These are phyloP conservation scores for Cerastis rubricosa DNA, from an alignment of 2,888 invertebrate species.

Conservation along the genomic window DNA sequence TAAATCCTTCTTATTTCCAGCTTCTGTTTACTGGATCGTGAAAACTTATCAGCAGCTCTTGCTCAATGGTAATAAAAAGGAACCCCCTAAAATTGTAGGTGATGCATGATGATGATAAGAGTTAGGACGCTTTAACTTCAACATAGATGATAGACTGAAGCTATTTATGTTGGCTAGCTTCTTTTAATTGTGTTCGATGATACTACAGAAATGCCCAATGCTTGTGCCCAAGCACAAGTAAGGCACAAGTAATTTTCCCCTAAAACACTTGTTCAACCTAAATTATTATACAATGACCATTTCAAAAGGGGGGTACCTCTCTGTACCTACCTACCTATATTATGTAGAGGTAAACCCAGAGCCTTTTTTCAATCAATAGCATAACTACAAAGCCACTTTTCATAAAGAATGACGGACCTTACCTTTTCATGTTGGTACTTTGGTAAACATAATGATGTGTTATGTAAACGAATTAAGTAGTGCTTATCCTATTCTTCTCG, in stretches of 20 bases:
- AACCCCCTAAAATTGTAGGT: background rate
- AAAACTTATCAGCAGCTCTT: background rate
- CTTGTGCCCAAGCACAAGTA: no score
- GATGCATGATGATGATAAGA: background rate
- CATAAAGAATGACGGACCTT: slow-evolving; percentile 28
- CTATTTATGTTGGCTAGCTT: background rate
- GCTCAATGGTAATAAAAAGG: background rate
- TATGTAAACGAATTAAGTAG: slow-evolving; percentile 21
- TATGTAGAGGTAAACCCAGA: no score
- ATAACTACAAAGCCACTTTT: background rate
- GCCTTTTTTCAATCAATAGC: background rate
- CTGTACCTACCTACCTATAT: background rate
- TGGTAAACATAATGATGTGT: slow-evolving; percentile 8
- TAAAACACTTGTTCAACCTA: background rate
- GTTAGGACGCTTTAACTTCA: background rate
- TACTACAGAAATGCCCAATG: background rate
- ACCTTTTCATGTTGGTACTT: background rate
- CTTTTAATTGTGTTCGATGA: background rate
- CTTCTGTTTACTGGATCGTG: background rate
- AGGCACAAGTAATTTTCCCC: no score
- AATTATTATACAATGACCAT: background rate
- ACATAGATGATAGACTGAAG: background rate
- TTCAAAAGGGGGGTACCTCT: background rate
- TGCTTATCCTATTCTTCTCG: slow-evolving; percentile 13
- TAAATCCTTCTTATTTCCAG: background rate